Evolutionary conservation across 2,113 vertebrate genomes (phyloP).

Genomic region (Eonycteris spelaea): DNA sequence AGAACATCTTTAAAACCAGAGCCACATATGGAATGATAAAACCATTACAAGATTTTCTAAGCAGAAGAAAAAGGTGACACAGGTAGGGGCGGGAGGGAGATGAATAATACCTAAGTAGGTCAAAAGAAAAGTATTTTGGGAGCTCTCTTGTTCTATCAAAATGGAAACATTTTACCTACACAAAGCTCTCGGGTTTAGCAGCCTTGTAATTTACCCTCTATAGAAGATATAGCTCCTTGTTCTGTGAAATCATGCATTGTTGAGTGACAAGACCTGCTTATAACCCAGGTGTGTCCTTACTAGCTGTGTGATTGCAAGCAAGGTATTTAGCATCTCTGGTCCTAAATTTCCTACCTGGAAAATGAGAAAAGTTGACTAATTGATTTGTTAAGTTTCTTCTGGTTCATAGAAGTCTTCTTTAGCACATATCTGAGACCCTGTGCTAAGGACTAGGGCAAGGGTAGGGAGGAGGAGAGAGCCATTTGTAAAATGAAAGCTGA

Average conservation of each 20-base stretch:
- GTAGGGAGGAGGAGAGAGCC: background rate
- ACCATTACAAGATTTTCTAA: background rate
- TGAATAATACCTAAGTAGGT: constrained; percentile 58
- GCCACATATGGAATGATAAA: constrained; percentile 23
- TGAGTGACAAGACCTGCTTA: background rate
- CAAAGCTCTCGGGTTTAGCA: constrained; percentile 27
- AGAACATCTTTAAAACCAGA: constrained; percentile 24
- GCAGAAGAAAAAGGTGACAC: constrained; percentile 4
- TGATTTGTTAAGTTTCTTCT: background rate
- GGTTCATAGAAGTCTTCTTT: background rate
- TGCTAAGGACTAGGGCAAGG: background rate
- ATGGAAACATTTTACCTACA: constrained; percentile 55
- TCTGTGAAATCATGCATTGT: background rate
- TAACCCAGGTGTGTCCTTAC: background rate
- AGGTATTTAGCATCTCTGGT: background rate
- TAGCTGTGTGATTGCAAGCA: background rate
- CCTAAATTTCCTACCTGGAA: background rate
- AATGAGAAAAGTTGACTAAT: background rate
- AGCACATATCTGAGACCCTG: background rate
- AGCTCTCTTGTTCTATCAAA: constrained; percentile 53
- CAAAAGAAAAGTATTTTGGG: constrained; percentile 63
- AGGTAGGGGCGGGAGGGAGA: background rate
- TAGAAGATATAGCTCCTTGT: constrained; percentile 21
- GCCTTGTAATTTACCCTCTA: constrained; percentile 41
- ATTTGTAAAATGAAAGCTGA: background rate